These are phyloP conservation scores for Lydus trimaculatus DNA, from an alignment of 2,888 invertebrate genomes.

Conservation along the genomic window DNA sequence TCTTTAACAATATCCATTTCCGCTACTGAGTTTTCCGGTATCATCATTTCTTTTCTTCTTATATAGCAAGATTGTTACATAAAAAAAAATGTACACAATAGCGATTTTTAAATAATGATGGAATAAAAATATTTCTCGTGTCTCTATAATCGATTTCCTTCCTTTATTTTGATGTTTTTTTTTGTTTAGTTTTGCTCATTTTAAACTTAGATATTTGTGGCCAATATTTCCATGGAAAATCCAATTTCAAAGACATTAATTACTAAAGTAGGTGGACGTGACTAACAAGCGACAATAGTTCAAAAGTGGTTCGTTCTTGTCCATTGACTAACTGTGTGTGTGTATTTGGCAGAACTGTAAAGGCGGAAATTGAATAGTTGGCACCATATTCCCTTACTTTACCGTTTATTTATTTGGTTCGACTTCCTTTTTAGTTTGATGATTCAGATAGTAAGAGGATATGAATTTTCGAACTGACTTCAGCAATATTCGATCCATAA, in stretches of 20 bases:
- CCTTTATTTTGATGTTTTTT: not conserved
- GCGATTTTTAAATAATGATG: too few species aligned
- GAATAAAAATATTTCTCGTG: too few species aligned
- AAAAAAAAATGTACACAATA: not conserved
- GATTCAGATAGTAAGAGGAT: not conserved
- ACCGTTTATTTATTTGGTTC: not conserved
- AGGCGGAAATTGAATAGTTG: slow-evolving; percentile 4
- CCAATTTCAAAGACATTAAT: not conserved
- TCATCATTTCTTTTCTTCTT: not conserved
- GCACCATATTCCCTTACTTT: not conserved
- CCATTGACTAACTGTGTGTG: not conserved
- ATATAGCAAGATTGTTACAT: not conserved
- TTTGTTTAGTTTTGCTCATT: not conserved
- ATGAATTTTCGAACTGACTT: not conserved
- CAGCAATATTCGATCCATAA: not conserved
- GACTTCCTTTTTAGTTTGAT: not conserved
- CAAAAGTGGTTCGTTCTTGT: not conserved
- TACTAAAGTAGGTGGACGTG: not conserved
- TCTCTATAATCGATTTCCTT: not conserved
- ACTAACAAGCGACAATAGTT: slow-evolving; percentile 4
- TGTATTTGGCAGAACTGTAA: not conserved
- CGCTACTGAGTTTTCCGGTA: not conserved
- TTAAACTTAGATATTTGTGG: not conserved
- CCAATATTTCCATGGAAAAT: not conserved
- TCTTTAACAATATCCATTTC: not conserved